A percentile compares a stretch with the other conserved stretches of the same genome.
Evolutionary conservation across 2,113 vertebrate species (phyloP).

Genomic region (Ahaetulla prasina): DNA sequence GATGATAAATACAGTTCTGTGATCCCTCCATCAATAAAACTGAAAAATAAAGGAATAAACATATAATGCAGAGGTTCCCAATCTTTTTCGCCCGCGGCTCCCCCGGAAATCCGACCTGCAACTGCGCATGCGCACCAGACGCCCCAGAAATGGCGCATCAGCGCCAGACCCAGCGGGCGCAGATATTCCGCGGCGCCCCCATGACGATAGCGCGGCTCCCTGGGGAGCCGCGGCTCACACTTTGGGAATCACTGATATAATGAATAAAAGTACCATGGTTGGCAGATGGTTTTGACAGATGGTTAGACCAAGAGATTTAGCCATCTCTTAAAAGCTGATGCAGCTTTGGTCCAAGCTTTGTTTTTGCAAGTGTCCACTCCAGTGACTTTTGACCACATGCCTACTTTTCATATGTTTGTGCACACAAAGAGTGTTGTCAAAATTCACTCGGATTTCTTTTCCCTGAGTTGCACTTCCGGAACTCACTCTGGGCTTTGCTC

Average conservation of each 20-base stretch:
- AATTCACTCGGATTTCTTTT: not conserved
- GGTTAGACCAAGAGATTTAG: not conserved
- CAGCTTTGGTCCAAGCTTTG: not conserved
- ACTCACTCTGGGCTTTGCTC: not conserved
- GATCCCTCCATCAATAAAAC: not conserved
- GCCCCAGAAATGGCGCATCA: too few species aligned
- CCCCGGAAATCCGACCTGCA: too few species aligned
- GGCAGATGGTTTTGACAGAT: not conserved
- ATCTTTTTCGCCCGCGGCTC: too few species aligned
- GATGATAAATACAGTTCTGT: not conserved
- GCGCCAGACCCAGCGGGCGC: too few species aligned
- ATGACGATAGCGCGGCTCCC: too few species aligned
- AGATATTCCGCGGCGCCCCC: too few species aligned
- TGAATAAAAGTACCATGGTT: not conserved
- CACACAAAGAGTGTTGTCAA: not conserved
- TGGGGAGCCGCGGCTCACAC: too few species aligned
- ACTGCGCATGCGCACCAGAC: too few species aligned
- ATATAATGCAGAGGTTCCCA: too few species aligned
- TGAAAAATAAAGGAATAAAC: not conserved
- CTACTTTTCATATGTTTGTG: not conserved
- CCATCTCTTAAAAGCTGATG: not conserved
- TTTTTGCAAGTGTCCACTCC: not conserved
- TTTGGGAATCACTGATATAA: too few species aligned
- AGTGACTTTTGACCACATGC: not conserved
- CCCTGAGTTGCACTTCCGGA: not conserved